A percentile compares a stretch with the other conserved stretches of the same genome.
phyloP scores from a whole-genome alignment of 2,888 invertebrate genomes.

The Idaea dimidiata region DNA sequence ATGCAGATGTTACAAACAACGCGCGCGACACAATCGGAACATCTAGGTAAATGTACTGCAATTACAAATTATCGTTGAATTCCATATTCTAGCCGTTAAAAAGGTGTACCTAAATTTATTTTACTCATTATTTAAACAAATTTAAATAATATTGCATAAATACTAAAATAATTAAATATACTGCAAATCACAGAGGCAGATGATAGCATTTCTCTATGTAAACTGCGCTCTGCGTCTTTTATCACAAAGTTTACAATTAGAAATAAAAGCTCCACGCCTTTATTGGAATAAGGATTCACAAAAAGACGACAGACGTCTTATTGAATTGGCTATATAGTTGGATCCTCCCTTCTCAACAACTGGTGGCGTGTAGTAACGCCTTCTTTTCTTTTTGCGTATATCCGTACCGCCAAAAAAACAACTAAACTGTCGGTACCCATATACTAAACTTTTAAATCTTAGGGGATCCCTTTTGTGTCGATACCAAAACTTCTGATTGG shows the following conservation, averaged over 20 bases:
- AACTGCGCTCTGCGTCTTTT: neutral
- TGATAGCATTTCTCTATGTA: neutral
- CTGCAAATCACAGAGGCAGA: neutral
- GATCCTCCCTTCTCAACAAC: slow-evolving; percentile 14
- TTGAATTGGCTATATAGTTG: neutral
- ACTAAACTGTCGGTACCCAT: slow-evolving; percentile 16
- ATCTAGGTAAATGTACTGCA: too few species aligned
- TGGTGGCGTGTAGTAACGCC: slow-evolving; percentile 20
- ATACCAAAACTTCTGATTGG: slow-evolving; percentile 51
- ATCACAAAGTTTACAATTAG: neutral
- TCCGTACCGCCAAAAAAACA: slow-evolving; percentile 15
- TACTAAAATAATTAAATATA: too few species aligned
- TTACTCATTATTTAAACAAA: too few species aligned
- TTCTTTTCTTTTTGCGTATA: slow-evolving; percentile 15
- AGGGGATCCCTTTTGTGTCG: slow-evolving; percentile 51
- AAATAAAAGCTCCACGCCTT: neutral
- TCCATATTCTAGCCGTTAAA: too few species aligned
- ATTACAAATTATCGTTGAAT: too few species aligned
- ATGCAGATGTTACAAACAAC: neutral
- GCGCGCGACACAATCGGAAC: neutral
- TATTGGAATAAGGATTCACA: neutral
- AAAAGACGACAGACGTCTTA: neutral
- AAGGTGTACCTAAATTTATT: too few species aligned
- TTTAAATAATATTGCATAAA: too few species aligned
- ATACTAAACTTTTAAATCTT: slow-evolving; percentile 31